A percentile compares a stretch with the other conserved stretches of the same genome.
phyloP scores from a whole-genome alignment of 2,113 vertebrate species.

The Pithys albifrons region DNA sequence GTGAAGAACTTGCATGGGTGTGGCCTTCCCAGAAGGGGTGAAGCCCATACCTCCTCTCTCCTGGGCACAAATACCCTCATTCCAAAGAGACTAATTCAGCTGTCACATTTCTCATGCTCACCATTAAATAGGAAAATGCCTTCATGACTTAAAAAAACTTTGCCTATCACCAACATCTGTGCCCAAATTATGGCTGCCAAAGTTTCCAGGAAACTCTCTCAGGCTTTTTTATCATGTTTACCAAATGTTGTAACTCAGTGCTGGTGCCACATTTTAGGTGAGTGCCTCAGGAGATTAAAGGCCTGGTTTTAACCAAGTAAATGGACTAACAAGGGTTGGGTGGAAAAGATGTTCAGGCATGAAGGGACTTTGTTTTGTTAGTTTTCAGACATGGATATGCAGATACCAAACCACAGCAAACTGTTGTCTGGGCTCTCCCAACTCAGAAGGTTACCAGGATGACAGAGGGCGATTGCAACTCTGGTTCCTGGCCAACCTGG shows the following conservation, averaged over 20 bases:
- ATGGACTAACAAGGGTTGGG: background rate
- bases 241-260: background rate
- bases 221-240: background rate
- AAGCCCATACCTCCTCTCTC: background rate
- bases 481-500: background rate
- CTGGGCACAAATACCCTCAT: background rate
- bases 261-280: background rate
- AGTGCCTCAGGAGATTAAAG: background rate
- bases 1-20: background rate
- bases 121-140: conserved; percentile 7
- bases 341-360: background rate
- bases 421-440: background rate
- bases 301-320: background rate
- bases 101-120: background rate
- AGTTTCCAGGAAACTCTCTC: conserved; percentile 12
- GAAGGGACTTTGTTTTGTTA: background rate
- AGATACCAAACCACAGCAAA: background rate
- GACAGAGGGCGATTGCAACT: background rate
- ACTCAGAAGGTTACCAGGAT: background rate
- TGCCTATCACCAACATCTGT: background rate
- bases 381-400: background rate
- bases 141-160: background rate
- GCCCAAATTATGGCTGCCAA: background rate
- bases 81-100: background rate
- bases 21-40: background rate